Base-by-base conservation (phyloP, 1,140 invertebrate genomes). In the Heliconius eleuchia region DNA sequence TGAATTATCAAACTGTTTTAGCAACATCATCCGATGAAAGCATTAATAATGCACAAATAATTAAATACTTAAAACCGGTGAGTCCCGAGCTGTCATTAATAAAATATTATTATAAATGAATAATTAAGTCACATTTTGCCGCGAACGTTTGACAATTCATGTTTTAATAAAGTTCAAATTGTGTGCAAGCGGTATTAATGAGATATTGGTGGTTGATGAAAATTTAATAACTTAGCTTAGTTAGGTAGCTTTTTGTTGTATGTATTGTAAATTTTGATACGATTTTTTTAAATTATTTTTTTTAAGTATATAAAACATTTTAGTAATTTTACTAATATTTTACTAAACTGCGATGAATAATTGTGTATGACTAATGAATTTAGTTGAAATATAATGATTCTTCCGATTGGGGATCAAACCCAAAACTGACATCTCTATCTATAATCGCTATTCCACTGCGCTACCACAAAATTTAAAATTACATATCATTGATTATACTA, bases 201-300 rank as follows among this genome's bases (percentile, higher is more conserved):
- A 76, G 46, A 76, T 76, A 76, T 76, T 66, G 74, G 74, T 42
- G 55, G 30, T 39, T 76, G 74, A 76, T 76, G 74, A 76, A 76
- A 76, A 76, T 76, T 76, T 70, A 70, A 76, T 76, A 66, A 76
- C 34, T 57, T 46, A 39, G 57, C 74, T 46, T 70, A 76, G 34
- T 66, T 66, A 30, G 23, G 23, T 66, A 66, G 11, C 60, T n/a
- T 66, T 4, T 27, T 30, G 60, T 66, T 13, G 60, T 30, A 3
- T 66, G 27, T 66, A 66, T 60, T 60, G n/a, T 60, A 66, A 66
- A 66, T 66, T 66, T 66, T 13, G 27, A 66, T 66, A 4, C 23
- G 3, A 66, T 5, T 3, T 30, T 66, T 30, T 6, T 3, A 66
- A 27, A 16, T 66, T 9, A 30, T 23, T 23, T 23, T 23, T 23